Conservation (phyloP, 1,140 invertebrate species). For the Diplogasteroides magnus region DNA sequence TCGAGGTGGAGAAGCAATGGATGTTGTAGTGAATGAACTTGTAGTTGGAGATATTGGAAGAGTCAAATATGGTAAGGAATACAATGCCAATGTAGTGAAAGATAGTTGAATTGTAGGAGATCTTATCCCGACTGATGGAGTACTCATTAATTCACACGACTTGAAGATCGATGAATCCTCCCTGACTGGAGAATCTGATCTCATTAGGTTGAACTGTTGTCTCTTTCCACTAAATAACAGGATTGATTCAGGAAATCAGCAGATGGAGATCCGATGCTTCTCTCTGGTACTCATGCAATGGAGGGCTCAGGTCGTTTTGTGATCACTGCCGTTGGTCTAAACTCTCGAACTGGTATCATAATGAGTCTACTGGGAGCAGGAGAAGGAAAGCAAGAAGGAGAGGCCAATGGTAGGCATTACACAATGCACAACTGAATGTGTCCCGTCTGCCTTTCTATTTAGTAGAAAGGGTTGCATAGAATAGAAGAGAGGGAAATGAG, state of each 20-base stretch:
- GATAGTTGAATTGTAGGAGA: slow-evolving; percentile 38
- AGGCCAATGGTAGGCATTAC: slow-evolving; percentile 13
- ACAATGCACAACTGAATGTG: slow-evolving; percentile 7
- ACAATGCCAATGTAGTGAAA: not conserved
- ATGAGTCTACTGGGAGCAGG: slow-evolving; percentile 58
- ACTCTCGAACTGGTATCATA: slow-evolving; percentile 56
- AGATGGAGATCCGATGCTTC: slow-evolving; percentile 48
- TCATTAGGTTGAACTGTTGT: no score
- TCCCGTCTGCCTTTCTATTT: no score
- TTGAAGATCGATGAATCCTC: slow-evolving; percentile 56
- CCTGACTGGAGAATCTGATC: slow-evolving; percentile 55
- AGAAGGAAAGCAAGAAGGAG: slow-evolving; percentile 25
- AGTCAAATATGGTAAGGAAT: slow-evolving; percentile 55
- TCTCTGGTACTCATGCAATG: slow-evolving; percentile 56
- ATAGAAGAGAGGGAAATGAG: no score
- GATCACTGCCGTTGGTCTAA: slow-evolving; percentile 54
- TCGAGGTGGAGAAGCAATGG: slow-evolving; percentile 79
- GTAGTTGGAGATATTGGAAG: slow-evolving; percentile 97
- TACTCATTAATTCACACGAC: slow-evolving; percentile 55
- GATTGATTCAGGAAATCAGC: slow-evolving; percentile 48
- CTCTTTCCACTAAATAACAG: no score
- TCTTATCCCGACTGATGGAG: slow-evolving; percentile 52
- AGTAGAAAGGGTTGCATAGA: no score
- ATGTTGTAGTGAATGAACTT: slow-evolving; percentile 90
- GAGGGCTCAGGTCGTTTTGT: slow-evolving; percentile 55